Conservation (phyloP, 2,888 invertebrate species). For the Neoitamus cyanurus region DNA sequence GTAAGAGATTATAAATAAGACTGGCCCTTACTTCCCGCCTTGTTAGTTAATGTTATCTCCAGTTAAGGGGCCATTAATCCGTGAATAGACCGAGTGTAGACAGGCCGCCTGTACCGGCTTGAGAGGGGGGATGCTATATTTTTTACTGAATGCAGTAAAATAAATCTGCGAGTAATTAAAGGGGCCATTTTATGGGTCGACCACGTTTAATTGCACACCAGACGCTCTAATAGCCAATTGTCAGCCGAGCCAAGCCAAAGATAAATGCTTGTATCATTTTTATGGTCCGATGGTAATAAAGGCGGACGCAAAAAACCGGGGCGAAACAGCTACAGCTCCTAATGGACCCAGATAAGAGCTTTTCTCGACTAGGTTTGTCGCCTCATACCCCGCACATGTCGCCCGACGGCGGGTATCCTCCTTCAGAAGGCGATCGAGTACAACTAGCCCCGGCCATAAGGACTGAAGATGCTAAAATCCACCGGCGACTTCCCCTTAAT, state of each 20-base stretch:
- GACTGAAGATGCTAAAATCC: not conserved
- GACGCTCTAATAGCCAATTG: conserved; percentile 43
- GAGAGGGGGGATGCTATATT: not conserved
- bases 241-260: conserved; percentile 28
- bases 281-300: conserved; percentile 32
- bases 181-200: conserved; percentile 41
- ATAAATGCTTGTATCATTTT: conserved; percentile 39
- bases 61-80: conserved; percentile 42
- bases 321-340: not conserved
- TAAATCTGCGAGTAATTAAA: conserved; percentile 43
- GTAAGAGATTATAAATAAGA: conserved; percentile 14
- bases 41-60: conserved; percentile 34
- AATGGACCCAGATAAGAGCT: conserved; percentile 38
- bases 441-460: not conserved
- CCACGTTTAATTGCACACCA: conserved; percentile 43
- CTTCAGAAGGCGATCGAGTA: not conserved
- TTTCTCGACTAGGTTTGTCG: conserved; percentile 10
- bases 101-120: not conserved
- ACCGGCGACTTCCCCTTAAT: not conserved
- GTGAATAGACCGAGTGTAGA: conserved; percentile 27
- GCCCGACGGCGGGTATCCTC: not conserved
- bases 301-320: not conserved
- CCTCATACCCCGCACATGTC: not conserved
- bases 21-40: not conserved
- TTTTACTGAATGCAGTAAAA: conserved; percentile 35